Percentiles rank a stretch among this genome's conserved stretches.
phyloP scores from a whole-genome alignment of 2,113 vertebrate species.

The Tachycineta bicolor region DNA sequence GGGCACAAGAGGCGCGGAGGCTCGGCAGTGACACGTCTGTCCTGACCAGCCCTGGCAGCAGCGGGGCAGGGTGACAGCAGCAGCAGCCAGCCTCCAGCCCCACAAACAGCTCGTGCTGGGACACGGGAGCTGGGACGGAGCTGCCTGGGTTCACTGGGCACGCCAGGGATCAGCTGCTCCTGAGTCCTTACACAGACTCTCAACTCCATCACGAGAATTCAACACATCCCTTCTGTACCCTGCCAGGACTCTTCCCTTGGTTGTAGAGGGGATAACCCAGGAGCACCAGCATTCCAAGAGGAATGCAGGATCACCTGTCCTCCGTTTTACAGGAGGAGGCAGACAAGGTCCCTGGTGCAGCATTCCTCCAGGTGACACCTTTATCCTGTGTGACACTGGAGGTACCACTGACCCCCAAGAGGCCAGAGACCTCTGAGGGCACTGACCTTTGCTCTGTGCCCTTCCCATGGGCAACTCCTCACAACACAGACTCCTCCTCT shows the following conservation, averaged over 20 bases:
- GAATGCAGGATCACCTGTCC: neutral
- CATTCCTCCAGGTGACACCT: neutral
- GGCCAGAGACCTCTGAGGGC: neutral
- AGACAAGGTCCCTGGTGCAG: neutral
- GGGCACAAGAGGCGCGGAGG: neutral
- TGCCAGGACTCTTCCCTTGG: neutral
- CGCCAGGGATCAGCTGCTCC: accelerated
- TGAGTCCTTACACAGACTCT: neutral
- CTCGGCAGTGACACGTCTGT: no score
- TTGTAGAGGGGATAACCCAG: no score
- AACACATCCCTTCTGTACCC: neutral
- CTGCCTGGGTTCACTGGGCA: no score
- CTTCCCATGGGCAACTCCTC: neutral
- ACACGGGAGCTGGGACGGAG: no score
- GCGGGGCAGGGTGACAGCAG: no score
- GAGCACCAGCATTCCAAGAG: neutral
- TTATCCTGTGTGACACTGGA: no score
- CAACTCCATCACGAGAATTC: neutral
- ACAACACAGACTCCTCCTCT: neutral
- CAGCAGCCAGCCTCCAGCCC: no score
- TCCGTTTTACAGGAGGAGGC: neutral
- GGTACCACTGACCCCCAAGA: no score
- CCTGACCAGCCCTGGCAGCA: neutral
- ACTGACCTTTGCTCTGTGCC: neutral
- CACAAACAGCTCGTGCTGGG: no score